phyloP scores from a whole-genome alignment of 2,113 vertebrate genomes.

The Cryptomyrus ogoouensis region DNA sequence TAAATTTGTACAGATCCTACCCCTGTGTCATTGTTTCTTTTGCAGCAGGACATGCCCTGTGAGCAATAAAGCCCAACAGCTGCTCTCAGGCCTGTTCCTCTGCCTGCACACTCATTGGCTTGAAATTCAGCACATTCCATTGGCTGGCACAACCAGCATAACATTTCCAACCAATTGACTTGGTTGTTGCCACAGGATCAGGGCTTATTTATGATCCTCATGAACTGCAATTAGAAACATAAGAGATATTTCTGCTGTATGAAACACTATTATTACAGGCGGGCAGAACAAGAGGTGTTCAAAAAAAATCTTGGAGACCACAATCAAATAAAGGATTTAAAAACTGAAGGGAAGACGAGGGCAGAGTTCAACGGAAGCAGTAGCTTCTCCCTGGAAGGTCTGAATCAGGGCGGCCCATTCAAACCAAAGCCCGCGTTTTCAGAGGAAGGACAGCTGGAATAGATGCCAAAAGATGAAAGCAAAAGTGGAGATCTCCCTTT shows the following conservation, averaged over 20 bases:
- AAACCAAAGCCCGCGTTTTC: neutral
- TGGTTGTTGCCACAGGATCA: neutral
- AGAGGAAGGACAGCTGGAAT: neutral
- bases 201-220: neutral
- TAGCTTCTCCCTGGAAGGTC: neutral
- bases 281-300: neutral
- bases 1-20: slow-evolving; percentile 17
- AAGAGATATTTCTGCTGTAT: neutral
- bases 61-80: slow-evolving; percentile 58
- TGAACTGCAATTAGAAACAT: neutral
- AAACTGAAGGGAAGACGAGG: neutral
- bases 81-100: slow-evolving; percentile 38
- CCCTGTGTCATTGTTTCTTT: slow-evolving; percentile 35
- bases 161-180: neutral
- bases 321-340: neutral
- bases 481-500: neutral
- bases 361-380: neutral
- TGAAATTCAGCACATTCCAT: neutral
- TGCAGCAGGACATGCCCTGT: slow-evolving; percentile 50
- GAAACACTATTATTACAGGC: neutral
- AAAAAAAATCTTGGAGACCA: neutral
- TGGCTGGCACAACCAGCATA: neutral
- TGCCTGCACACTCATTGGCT: neutral
- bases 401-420: neutral
- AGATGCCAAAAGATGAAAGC: neutral